These are phyloP conservation scores for Papilio polytes DNA, from an alignment of 1,140 invertebrate species.

Conservation along the genomic window DNA sequence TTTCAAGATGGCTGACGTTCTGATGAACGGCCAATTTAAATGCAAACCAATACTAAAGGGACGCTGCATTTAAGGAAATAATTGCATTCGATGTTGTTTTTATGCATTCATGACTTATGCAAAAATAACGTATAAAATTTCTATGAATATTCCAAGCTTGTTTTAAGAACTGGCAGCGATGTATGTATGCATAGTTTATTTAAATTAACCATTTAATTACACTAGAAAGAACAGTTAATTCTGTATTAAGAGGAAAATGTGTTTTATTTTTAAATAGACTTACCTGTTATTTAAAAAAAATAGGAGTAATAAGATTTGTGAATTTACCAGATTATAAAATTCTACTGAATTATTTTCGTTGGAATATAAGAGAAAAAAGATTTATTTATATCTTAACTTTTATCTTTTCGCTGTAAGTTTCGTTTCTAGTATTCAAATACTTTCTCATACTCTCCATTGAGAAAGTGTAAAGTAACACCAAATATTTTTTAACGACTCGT, in stretches of 20 bases:
- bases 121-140: conserved; percentile 36
- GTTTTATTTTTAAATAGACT: background rate
- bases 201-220: conserved; percentile 7
- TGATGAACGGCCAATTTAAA: conserved; percentile 53
- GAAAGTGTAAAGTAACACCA: conserved; percentile 19
- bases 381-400: too few relatives aligned
- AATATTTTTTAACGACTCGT: background rate
- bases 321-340: too few relatives aligned
- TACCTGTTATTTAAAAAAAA: too few relatives aligned
- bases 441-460: conserved; percentile 6
- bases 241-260: background rate
- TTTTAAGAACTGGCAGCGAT: conserved; percentile 11
- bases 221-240: background rate
- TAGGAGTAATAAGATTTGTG: too few relatives aligned
- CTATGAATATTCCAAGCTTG: conserved; percentile 34
- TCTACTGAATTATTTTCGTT: too few relatives aligned
- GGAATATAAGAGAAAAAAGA: too few relatives aligned
- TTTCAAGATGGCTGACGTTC: conserved; percentile 44
- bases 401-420: too few relatives aligned
- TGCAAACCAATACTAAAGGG: conserved; percentile 50
- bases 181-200: background rate
- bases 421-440: background rate
- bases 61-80: conserved; percentile 47
- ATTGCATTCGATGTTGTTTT: conserved; percentile 41
- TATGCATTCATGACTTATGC: conserved; percentile 40